Base-by-base conservation (phyloP, 2,888 invertebrate genomes). In the Watsonalla cultraria region DNA sequence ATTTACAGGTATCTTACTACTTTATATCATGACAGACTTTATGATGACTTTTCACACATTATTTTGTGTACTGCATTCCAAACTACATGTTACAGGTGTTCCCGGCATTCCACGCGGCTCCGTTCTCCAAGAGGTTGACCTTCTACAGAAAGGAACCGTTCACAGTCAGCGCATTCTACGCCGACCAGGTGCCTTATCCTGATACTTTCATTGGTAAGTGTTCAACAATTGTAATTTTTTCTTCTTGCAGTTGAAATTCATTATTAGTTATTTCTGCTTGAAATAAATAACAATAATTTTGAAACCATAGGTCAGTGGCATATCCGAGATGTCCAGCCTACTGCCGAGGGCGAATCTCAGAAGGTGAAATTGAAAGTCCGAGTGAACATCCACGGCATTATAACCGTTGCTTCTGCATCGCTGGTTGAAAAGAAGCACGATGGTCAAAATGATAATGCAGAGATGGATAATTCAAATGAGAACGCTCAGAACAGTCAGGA, bases 321-420 rank as follows among this genome's bases (percentile, higher is more conserved):
- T 50, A 94, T 97, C 57, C 94, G 94, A 72, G 96, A 97, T 74
- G 93, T 99, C 6, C 95, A 95, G 68, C 96, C 99, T 5, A 96
- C 95, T 35, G 85, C 95, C 0, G 96, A 96, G 60, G 98, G 98
- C 37, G 97, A 97, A 73, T 94, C 95, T n/a, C 96, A 97, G 61
- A 99, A 98, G 85, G 95, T 99, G 0, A 99, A 99, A 88, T 95
- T 99, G 5, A 99, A 99, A 91, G 97, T 98, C 6, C 93, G 98
- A 68, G 93, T 99, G 53, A 98, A 99, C 90, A 92, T 96, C 51
- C 96, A 99, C 82, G 99, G 99, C 51, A 95, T 99, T 58, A 95
- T 99, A 76, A 93, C 94, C 9, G 94, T 99, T 33, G 94, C 95
- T 9, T 96, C 96, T 53, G 99, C 99, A 5, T 94, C 96, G 0